Evolutionary conservation across 1,140 invertebrate genomes (phyloP).

Genomic region (Probaryconus sp.): DNA sequence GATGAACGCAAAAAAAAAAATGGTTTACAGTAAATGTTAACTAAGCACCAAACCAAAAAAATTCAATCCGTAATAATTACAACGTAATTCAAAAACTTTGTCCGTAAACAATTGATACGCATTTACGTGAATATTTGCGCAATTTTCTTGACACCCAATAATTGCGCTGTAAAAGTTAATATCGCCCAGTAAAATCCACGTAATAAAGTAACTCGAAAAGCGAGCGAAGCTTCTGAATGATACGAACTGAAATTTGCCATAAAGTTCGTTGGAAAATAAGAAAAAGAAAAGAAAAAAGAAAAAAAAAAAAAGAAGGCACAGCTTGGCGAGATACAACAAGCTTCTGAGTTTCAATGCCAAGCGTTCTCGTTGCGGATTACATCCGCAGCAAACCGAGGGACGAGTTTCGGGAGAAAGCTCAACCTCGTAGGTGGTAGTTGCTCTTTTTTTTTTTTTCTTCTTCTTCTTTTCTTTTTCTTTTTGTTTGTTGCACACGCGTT

Average conservation of each 20-base stretch:
- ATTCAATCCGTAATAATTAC: no score
- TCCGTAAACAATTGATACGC: no score
- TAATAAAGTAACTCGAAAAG: no score
- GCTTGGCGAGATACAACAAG: conserved; percentile 37
- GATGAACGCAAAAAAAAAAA: no score
- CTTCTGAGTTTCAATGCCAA: conserved; percentile 21
- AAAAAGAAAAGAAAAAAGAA: conserved; percentile 20
- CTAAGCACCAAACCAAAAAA: no score
- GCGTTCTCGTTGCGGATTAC: conserved; percentile 50
- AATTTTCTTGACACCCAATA: no score
- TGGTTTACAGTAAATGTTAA: no score
- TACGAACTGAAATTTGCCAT: conserved; percentile 25
- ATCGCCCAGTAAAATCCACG: no score
- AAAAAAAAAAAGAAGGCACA: conserved; percentile 40
- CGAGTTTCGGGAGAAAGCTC: conserved; percentile 57
- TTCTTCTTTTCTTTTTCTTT: neutral
- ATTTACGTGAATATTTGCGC: no score
- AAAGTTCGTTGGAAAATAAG: conserved; percentile 37
- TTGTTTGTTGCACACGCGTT: conserved; percentile 28
- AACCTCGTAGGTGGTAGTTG: conserved; percentile 52
- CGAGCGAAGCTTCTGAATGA: conserved; percentile 5
- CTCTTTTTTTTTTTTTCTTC: conserved; percentile 34
- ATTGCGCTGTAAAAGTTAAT: no score
- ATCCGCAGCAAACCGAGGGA: conserved; percentile 38
- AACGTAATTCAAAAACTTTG: no score